Conservation (phyloP, 2,797 vertebrate species). For the Poliocrania exsul region DNA sequence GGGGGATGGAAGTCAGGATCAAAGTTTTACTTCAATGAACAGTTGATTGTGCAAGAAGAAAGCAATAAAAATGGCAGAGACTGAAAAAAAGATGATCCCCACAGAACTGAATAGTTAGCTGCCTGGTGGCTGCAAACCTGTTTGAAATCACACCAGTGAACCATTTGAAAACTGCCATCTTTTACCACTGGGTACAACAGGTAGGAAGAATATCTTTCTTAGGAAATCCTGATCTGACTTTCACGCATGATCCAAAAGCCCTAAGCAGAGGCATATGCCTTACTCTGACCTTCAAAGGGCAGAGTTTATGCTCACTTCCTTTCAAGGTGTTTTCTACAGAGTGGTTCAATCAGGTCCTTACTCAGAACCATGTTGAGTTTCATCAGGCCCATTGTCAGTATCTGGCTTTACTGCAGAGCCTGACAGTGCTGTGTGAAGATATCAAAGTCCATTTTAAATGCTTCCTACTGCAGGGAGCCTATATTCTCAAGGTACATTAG, state of each 20-base stretch:
- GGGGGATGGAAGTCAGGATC: not conserved
- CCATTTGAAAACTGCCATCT: not conserved
- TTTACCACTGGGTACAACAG: not conserved
- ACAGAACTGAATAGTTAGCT: not conserved
- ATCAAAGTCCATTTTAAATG: constrained; percentile 15
- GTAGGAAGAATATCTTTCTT: not conserved
- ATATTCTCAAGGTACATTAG: not conserved
- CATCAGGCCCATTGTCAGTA: constrained; percentile 1
- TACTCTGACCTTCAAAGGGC: not conserved
- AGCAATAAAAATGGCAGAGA: not conserved
- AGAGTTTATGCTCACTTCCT: not conserved
- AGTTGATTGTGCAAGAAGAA: constrained; percentile 25
- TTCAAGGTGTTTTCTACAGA: not conserved
- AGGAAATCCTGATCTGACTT: not conserved
- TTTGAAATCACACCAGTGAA: not conserved
- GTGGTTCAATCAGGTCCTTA: not conserved
- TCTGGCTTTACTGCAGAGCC: not conserved
- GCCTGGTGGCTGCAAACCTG: not conserved
- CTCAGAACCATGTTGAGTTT: not conserved
- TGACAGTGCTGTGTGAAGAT: not conserved
- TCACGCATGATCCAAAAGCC: not conserved
- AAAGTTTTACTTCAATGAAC: constrained; percentile 23
- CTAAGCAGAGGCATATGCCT: not conserved
- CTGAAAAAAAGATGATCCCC: not conserved
- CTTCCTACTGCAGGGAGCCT: constrained; percentile 4